Evolutionary conservation across 2,797 vertebrate genomes (phyloP).

Genomic region (Sarcoramphus papa): DNA sequence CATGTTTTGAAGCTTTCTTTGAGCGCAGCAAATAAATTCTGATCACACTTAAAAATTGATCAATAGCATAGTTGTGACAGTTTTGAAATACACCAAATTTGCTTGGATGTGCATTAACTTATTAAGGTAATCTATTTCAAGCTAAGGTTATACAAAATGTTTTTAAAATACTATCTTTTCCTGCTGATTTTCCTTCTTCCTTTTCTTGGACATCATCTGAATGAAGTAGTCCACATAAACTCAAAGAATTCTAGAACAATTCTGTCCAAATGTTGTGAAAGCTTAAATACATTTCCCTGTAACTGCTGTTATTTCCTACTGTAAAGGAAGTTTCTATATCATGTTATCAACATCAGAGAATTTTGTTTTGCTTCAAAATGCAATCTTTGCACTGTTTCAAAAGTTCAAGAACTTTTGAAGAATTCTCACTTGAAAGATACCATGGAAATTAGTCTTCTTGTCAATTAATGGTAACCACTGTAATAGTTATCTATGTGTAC

Average conservation of each 20-base stretch:
- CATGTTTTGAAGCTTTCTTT: not conserved
- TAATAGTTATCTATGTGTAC: not conserved
- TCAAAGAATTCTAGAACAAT: not conserved
- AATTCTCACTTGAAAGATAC: not conserved
- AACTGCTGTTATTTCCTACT: not conserved
- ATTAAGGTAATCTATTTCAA: not conserved
- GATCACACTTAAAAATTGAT: not conserved
- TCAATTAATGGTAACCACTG: not conserved
- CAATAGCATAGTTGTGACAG: not conserved
- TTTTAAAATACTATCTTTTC: not conserved
- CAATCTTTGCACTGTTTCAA: not conserved
- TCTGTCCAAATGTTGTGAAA: not conserved
- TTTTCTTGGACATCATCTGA: not conserved
- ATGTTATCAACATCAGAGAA: not conserved
- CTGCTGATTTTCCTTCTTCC: not conserved
- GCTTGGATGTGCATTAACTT: not conserved
- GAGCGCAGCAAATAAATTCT: conserved; percentile 12
- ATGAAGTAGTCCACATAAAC: not conserved
- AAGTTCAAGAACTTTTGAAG: not conserved
- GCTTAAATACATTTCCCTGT: not conserved
- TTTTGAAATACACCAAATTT: conserved; percentile 30
- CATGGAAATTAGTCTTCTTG: not conserved
- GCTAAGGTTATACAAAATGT: not conserved
- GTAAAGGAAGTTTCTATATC: not conserved
- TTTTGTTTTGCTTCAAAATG: not conserved